Base-by-base conservation (phyloP, 2,888 invertebrate species). In the Drosophila niveifrons region DNA sequence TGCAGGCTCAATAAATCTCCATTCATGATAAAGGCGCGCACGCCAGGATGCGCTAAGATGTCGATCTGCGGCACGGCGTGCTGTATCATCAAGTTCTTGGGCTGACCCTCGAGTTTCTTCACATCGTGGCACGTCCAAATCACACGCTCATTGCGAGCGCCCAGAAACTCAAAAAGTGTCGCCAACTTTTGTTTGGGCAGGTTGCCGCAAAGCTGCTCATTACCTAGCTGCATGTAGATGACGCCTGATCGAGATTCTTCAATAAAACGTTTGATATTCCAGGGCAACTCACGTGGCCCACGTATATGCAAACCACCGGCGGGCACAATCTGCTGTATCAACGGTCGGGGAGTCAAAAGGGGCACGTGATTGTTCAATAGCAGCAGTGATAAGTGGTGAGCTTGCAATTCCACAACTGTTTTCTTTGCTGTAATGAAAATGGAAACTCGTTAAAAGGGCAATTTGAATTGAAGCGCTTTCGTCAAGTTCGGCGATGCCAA, bases 241-340 rank as follows among this genome's bases (percentile, higher is more conserved):
- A 90, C 92, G 1, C 93, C 94, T 1, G 90, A 65, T 0, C 91
- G 84, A 2, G 93, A 90, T 52, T 91, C 92, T 53, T 93, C 93
- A n/a, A 93, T 71, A 57, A 92, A 93, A 9, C 91, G 90, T 51
- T 92, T 90, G 1, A 94, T 75, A 50, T 92, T 91, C 91, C 92
- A 90, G 15, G 91, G 90, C 47, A 92, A 72, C 11, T 89, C 87
- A 52, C 92, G 92, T 0, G 92, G 88, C 9, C 89, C 90, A 7
- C 92, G 91, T 29, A 94, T 92, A 65, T 94, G 94, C 10, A 94
- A 79, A 8, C 94, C 94, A 0, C 94, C 94, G 1, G 94, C 93
- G 43, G 94, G 93, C 3, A 94, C 89, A 9, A 94, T 90, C 11
- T 93, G 93, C 2, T 92, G 92, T 7, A 93, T 87, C 1, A 90